Evolutionary conservation across 2,113 vertebrate species (phyloP).

Genomic region (Panurus biarmicus): DNA sequence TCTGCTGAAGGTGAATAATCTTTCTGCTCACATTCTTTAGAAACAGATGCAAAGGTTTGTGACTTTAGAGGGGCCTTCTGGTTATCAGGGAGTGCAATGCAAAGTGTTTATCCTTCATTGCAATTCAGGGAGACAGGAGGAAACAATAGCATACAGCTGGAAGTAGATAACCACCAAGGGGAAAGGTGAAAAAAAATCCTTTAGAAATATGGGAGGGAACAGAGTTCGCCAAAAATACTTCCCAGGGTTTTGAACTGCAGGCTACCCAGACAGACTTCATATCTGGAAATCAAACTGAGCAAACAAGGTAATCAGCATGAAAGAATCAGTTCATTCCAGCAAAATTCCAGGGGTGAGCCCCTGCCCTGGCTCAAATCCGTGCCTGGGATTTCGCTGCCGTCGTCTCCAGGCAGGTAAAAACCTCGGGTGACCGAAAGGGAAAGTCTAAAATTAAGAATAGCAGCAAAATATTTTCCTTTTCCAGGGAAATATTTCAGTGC

Average conservation of each 20-base stretch:
- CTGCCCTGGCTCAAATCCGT: not conserved
- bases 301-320: not conserved
- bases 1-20: not conserved
- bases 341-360: not conserved
- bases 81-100: not conserved
- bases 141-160: not conserved
- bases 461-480: not conserved
- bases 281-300: not conserved
- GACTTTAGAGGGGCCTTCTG: not conserved
- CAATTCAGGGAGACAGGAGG: not conserved
- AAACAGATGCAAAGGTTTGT: not conserved
- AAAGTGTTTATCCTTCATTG: not conserved
- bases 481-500: not conserved
- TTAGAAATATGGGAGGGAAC: not conserved
- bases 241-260: not conserved
- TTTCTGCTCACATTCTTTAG: not conserved
- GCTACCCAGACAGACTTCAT: not conserved
- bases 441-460: not conserved
- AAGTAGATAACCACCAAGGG: not conserved
- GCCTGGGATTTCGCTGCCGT: not conserved
- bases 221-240: not conserved
- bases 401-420: not conserved
- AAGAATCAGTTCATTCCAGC: not conserved
- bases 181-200: not conserved
- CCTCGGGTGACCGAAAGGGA: rapidly evolving